Base-by-base conservation (phyloP, 1,140 invertebrate genomes). In the Hycleus phaleratus region DNA sequence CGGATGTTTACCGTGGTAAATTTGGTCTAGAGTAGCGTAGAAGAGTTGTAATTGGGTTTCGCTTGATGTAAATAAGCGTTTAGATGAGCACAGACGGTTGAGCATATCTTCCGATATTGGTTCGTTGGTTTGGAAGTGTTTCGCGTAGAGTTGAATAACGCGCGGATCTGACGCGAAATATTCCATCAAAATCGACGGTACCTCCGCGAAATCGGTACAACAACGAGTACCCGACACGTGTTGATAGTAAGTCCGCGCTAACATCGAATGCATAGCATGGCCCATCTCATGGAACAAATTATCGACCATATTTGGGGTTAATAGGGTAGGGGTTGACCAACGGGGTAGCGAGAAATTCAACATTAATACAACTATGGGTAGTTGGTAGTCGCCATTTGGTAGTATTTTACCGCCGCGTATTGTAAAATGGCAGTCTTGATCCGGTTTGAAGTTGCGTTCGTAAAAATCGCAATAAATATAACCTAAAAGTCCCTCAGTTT, bases 231-330 rank as follows among this genome's bases (percentile, higher is more conserved):
- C 96, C 25, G 94, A 93, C 11, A 98, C 91, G 76, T 99, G 96
- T 76, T 99, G 97, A 78, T 97, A 95, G 56, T 85, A 81, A 0
- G 96, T 97, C 62, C 93, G 81, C 5, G 90, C 97, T 49, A 99
- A 74, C 94, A 99, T 98, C 4, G 96, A 98, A 76, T 99, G 97
- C 80, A 99, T 88, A 4, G 97, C 97, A 78, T 99, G 97, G 0
- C 97, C 97, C 88, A 98, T 91, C 80, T 99, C 97, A 72, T 99
- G 97, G 75, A 99, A 99, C 26, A 99, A 76, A 78, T 98, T 98
- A 73, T 99, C 95, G 8, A 98, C 86, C 59, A 90, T 86, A 10
- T 83, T 80, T 1, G 91, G 88, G 38, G 82, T 85, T 18, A 99
- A 77, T 39, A 97, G 76, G 38, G 89, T 87, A 2, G 93, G 94